Evolutionary conservation across 2,113 vertebrate species (phyloP).

Genomic region (Stercorarius parasiticus): DNA sequence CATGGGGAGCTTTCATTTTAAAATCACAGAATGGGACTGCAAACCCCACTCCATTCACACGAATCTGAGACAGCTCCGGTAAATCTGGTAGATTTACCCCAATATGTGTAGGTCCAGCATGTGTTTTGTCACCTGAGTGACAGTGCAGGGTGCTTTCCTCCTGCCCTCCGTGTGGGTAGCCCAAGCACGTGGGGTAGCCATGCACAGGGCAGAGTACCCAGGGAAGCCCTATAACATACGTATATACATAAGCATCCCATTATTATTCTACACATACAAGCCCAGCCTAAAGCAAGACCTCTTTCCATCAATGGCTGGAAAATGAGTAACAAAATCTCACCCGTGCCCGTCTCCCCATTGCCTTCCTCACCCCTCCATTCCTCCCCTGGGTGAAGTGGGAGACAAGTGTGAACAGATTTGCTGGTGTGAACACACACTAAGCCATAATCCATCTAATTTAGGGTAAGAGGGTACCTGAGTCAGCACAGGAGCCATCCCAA

Average conservation of each 20-base stretch:
- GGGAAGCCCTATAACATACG: background rate
- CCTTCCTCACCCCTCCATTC: accelerated
- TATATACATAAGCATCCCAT: background rate
- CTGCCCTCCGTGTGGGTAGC: background rate
- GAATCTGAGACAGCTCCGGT: background rate
- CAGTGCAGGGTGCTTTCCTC: background rate
- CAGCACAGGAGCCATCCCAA: background rate
- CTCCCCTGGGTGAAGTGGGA: background rate
- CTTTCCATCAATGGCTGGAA: background rate
- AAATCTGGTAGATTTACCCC: background rate
- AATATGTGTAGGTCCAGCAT: accelerated
- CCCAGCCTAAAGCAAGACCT: background rate
- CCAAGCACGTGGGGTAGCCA: accelerated
- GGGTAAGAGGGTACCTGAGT: background rate
- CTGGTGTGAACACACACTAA: background rate
- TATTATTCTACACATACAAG: background rate
- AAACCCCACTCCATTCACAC: background rate
- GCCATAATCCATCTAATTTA: too few relatives aligned
- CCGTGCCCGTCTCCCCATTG: accelerated
- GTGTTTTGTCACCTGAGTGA: background rate
- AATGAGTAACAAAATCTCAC: background rate
- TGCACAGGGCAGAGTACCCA: accelerated
- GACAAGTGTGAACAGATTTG: accelerated
- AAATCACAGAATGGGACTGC: background rate
- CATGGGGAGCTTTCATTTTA: background rate